Conservation (phyloP, 2,797 vertebrate species). For the Enteromius anoplus region DNA sequence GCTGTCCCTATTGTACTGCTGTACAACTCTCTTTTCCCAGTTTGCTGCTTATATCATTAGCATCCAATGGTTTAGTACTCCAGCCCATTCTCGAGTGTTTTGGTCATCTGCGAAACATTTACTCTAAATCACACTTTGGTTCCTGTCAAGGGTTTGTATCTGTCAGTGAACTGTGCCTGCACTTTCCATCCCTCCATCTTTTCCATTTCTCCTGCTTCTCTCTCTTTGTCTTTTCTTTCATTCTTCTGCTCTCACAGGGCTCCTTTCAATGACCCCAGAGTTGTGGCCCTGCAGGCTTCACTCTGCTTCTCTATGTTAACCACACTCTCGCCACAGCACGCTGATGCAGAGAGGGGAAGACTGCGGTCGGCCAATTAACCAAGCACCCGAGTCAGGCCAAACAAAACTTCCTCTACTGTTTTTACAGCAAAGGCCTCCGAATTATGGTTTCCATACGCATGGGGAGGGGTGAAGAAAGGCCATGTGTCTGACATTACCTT, state of each 20-base stretch:
- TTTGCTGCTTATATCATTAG: conserved; percentile 36
- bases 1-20: neutral
- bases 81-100: conserved; percentile 30
- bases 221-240: conserved; percentile 55
- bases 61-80: conserved; percentile 13
- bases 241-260: conserved; percentile 34
- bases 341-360: conserved; percentile 74
- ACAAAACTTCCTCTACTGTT: conserved; percentile 81
- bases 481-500: conserved; percentile 64
- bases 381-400: conserved; percentile 73
- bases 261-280: conserved; percentile 50
- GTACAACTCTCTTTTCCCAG: conserved; percentile 13
- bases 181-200: conserved; percentile 12
- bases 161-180: conserved; percentile 34
- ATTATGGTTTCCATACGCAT: conserved; percentile 76
- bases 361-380: conserved; percentile 80
- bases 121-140: conserved; percentile 28
- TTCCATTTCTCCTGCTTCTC: conserved; percentile 54
- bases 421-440: conserved; percentile 75
- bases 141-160: conserved; percentile 34
- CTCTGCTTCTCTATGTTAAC: conserved; percentile 64
- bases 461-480: conserved; percentile 57
- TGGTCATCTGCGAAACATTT: conserved; percentile 54
- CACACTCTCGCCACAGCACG: conserved; percentile 70
- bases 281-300: conserved; percentile 60